Percentiles rank a stretch among this genome's conserved stretches.
Evolutionary conservation across 2,113 vertebrate species (phyloP).

Genomic region (Manacus vitellinus): DNA sequence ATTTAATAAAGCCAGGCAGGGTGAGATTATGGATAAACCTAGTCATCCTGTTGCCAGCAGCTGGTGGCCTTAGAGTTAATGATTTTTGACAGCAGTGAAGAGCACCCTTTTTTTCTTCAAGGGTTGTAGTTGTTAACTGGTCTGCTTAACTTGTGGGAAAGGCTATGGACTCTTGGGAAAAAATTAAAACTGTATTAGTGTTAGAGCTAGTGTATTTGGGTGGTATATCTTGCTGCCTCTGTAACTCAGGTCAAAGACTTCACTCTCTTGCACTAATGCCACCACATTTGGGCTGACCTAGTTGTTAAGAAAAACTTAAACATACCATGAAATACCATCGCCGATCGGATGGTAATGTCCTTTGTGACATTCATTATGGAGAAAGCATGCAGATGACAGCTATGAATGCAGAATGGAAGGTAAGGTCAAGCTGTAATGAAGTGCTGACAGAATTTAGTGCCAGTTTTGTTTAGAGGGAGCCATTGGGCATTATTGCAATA

Average conservation of each 20-base stretch:
- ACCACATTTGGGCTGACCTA: background rate
- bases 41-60: background rate
- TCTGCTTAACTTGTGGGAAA: background rate
- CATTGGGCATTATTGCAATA: background rate
- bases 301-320: background rate
- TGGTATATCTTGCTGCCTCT: background rate
- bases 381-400: background rate
- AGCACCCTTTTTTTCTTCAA: background rate
- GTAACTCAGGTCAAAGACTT: background rate
- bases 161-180: background rate
- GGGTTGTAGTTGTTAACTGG: background rate
- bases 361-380: background rate
- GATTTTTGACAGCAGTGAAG: background rate
- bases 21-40: background rate
- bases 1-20: background rate
- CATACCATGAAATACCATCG: background rate
- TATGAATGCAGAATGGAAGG: background rate
- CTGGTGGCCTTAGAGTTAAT: background rate
- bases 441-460: background rate
- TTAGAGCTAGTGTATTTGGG: background rate
- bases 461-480: background rate
- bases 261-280: background rate
- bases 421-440: background rate
- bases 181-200: background rate
- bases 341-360: background rate